A percentile compares a stretch with the other conserved stretches of the same genome.
Conservation (phyloP, 2,113 vertebrate species). For the Pongo abelii region DNA sequence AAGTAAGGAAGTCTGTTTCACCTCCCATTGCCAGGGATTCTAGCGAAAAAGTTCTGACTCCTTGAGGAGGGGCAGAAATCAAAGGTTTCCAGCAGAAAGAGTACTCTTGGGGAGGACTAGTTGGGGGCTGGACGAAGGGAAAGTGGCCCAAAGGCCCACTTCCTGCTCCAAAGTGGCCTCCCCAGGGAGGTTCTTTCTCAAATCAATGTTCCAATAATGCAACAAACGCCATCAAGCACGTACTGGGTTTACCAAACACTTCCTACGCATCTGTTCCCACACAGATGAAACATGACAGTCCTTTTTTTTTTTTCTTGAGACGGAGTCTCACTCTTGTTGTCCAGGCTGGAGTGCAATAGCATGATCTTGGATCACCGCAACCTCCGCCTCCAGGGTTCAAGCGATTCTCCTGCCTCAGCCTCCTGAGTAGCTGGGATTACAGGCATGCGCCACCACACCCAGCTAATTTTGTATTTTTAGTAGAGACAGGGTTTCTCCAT, state of each 20-base stretch:
- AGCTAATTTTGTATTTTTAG: too few species aligned
- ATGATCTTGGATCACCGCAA: too few species aligned
- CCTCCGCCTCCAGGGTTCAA: too few species aligned
- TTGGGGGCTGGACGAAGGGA: not conserved
- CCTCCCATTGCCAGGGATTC: rapidly evolving
- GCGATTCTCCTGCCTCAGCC: too few species aligned
- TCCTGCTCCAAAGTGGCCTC: not conserved
- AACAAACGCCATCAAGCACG: rapidly evolving
- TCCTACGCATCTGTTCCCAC: rapidly evolving
- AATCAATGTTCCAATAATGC: not conserved
- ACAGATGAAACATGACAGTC: rapidly evolving
- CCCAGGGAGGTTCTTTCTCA: not conserved
- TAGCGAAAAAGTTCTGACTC: rapidly evolving
- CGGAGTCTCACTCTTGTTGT: too few species aligned
- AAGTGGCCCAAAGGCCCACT: not conserved
- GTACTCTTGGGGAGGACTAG: not conserved
- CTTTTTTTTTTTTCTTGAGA: too few species aligned
- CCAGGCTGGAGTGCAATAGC: too few species aligned
- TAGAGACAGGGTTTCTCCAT: too few species aligned
- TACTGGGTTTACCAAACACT: not conserved
- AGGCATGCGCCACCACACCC: too few species aligned
- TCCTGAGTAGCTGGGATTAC: too few species aligned
- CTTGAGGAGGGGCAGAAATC: not conserved
- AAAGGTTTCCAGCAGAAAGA: not conserved
- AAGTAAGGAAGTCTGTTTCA: constrained; percentile 80